Evolutionary conservation across 2,797 vertebrate species (phyloP).

Genomic region (Leuciscus waleckii): DNA sequence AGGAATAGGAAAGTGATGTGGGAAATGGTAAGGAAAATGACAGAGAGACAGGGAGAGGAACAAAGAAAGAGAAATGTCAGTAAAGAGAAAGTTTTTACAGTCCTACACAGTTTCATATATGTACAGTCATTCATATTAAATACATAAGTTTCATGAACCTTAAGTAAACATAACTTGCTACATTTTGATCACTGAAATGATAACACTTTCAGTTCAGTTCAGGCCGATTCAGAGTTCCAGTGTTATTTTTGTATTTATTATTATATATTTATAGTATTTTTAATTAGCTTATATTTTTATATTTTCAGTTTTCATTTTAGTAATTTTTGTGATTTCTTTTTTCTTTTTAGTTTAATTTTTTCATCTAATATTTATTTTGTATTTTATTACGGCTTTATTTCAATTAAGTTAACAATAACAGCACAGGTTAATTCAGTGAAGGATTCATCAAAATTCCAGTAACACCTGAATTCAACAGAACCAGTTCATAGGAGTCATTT

Average conservation of each 20-base stretch:
- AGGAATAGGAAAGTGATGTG: not conserved
- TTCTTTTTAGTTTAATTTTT: not conserved
- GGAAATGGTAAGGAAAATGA: not conserved
- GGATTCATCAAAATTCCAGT: not conserved
- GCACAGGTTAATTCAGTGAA: not conserved
- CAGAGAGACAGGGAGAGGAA: not conserved
- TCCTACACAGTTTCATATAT: not conserved
- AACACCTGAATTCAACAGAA: not conserved
- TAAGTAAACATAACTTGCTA: not conserved
- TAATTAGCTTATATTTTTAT: not conserved
- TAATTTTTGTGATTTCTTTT: too few relatives aligned
- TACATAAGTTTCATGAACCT: not conserved
- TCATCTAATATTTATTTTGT: not conserved
- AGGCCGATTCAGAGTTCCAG: not conserved
- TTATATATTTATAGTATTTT: not conserved
- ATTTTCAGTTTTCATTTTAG: not conserved
- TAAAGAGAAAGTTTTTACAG: not conserved
- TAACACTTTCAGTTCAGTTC: not conserved
- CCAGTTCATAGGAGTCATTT: not conserved
- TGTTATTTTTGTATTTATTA: not conserved
- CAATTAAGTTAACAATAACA: not conserved
- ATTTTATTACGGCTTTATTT: not conserved
- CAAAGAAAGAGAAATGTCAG: slow-evolving; percentile 42
- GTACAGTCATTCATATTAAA: not conserved
- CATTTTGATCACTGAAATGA: not conserved